Conservation (phyloP, 1,140 invertebrate species). For the Megalonaias nervosa region DNA sequence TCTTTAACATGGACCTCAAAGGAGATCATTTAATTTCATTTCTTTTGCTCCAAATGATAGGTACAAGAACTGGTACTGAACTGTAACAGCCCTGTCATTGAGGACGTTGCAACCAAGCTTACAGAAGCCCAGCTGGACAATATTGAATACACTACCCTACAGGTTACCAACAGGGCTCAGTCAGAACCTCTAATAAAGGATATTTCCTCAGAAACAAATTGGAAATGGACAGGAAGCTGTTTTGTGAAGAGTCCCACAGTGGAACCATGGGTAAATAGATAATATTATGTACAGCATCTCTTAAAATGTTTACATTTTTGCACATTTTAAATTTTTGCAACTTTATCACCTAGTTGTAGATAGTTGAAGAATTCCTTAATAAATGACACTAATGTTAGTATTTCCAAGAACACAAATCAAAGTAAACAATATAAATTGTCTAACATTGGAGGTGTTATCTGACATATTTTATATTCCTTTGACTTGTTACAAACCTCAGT, state of each 20-base stretch:
- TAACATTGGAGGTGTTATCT: background rate
- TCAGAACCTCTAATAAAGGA: background rate
- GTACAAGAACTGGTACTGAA: conserved; percentile 77
- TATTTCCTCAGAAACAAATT: conserved; percentile 35
- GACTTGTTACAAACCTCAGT: no score
- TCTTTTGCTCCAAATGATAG: conserved; percentile 55
- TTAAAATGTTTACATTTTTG: background rate
- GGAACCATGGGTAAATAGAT: conserved; percentile 80
- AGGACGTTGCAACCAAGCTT: conserved; percentile 42
- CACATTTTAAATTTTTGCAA: background rate
- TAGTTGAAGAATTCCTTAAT: background rate
- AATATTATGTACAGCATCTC: background rate
- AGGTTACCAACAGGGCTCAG: no score
- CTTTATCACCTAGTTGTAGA: background rate
- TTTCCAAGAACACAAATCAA: background rate
- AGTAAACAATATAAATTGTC: background rate
- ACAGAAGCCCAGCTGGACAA: conserved; percentile 21
- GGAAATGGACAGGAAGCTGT: conserved; percentile 64
- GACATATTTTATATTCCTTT: no score
- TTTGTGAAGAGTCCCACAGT: conserved; percentile 64
- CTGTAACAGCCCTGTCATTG: conserved; percentile 57
- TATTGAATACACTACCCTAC: no score
- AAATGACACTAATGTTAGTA: background rate
- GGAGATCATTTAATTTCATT: background rate
- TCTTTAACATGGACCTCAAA: background rate